Conservation (phyloP, 2,888 invertebrate genomes). For the Melipona bicolor region DNA sequence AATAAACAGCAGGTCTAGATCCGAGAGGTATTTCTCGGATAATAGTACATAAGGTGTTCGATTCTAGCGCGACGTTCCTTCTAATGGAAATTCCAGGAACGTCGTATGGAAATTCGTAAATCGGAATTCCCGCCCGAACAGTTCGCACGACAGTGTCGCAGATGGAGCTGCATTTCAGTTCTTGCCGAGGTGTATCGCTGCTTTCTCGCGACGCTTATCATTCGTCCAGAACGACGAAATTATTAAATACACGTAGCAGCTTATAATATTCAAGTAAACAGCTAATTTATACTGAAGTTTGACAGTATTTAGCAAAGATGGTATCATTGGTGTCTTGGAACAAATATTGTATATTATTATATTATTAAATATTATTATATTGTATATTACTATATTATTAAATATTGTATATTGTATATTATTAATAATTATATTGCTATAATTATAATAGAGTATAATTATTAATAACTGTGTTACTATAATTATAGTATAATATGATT, state of each 20-base stretch:
- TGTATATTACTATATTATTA: too few species aligned
- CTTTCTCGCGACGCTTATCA: not conserved
- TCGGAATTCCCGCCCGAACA: conserved; percentile 35
- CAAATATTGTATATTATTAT: too few species aligned
- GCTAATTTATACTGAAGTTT: too few species aligned
- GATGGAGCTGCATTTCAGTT: not conserved
- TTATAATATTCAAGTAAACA: not conserved
- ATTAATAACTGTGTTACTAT: too few species aligned
- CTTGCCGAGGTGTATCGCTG: not conserved
- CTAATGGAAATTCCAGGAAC: conserved; percentile 51
- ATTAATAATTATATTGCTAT: too few species aligned
- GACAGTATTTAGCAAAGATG: too few species aligned
- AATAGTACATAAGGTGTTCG: conserved; percentile 33
- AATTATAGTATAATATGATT: too few species aligned
- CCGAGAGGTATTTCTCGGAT: conserved; percentile 17
- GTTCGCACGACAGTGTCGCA: conserved; percentile 16
- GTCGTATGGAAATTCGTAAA: conserved; percentile 52
- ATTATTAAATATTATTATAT: too few species aligned
- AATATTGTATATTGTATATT: too few species aligned
- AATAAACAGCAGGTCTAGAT: conserved; percentile 19
- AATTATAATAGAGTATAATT: too few species aligned
- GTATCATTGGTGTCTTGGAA: too few species aligned
- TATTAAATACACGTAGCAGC: not conserved
- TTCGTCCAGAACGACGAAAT: too few species aligned
- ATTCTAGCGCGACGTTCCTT: conserved; percentile 3